Percentiles rank a stretch among this genome's conserved stretches.
phyloP scores from a whole-genome alignment of 1,140 invertebrate genomes.

The Drosophila pandora region DNA sequence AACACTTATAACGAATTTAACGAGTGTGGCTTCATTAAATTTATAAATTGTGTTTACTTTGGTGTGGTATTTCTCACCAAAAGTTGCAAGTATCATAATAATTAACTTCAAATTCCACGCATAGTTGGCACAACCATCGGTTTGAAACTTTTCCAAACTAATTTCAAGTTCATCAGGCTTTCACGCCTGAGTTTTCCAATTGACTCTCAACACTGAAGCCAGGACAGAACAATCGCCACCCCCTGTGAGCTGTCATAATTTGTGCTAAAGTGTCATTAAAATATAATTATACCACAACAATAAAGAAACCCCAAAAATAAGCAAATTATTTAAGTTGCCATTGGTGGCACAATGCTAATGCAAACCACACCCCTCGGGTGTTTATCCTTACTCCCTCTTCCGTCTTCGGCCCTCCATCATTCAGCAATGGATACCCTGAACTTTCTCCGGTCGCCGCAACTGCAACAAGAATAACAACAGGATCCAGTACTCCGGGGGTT shows the following conservation, averaged over 20 bases:
- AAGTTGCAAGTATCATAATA: conserved; percentile 16
- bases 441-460: conserved; percentile 45
- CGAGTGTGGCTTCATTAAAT: neutral
- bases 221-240: neutral
- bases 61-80: neutral
- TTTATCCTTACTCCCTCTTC: conserved; percentile 29
- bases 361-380: conserved; percentile 19
- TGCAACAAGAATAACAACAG: conserved; percentile 55
- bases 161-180: conserved; percentile 54
- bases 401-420: conserved; percentile 2
- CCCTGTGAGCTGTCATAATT: conserved; percentile 39
- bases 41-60: neutral
- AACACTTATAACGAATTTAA: neutral
- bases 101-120: conserved; percentile 37
- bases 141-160: conserved; percentile 36
- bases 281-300: conserved; percentile 63
- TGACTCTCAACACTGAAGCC: neutral
- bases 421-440: conserved; percentile 48
- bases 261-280: conserved; percentile 59
- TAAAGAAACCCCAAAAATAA: conserved; percentile 51
- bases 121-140: conserved; percentile 16
- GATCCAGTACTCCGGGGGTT: conserved; percentile 3
- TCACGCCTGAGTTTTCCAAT: conserved; percentile 6
- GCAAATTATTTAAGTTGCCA: conserved; percentile 61
- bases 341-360: conserved; percentile 48